phyloP scores from a whole-genome alignment of 1,140 invertebrate species.

The Amyelois transitella region DNA sequence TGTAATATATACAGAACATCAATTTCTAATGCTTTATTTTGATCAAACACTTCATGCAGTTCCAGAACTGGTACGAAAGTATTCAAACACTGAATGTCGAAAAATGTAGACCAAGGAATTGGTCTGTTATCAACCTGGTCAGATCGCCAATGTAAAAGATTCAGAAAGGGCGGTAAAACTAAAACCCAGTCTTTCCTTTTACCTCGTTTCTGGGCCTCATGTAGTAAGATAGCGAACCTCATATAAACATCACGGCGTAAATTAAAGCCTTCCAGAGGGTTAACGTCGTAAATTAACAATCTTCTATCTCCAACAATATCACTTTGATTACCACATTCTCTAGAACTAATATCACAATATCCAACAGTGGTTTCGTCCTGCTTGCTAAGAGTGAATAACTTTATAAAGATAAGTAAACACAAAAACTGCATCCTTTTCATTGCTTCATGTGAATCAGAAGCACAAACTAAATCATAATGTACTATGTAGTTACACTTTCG shows the following conservation, averaged over 20 bases:
- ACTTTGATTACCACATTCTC: slow-evolving; percentile 13
- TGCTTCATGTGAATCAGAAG: background rate
- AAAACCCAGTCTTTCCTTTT: slow-evolving; percentile 74
- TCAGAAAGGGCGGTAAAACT: slow-evolving; percentile 93
- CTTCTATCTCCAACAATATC: slow-evolving; percentile 10
- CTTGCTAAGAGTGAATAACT: slow-evolving; percentile 10
- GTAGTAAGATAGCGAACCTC: slow-evolving; percentile 88
- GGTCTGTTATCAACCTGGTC: slow-evolving; percentile 73
- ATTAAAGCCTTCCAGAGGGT: slow-evolving; percentile 97
- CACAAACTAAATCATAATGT: background rate
- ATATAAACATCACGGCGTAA: slow-evolving; percentile 96
- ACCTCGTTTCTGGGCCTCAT: slow-evolving; percentile 74
- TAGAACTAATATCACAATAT: slow-evolving; percentile 25
- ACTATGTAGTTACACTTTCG: background rate
- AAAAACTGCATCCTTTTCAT: background rate
- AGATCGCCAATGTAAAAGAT: slow-evolving; percentile 92
- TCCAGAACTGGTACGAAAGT: slow-evolving; percentile 91
- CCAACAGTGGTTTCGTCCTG: slow-evolving; percentile 8
- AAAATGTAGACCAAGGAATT: slow-evolving; percentile 88
- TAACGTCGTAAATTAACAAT: slow-evolving; percentile 91
- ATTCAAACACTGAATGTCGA: slow-evolving; percentile 87
- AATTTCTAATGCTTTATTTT: slow-evolving; percentile 66
- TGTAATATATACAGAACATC: slow-evolving; percentile 89
- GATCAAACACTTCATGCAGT: slow-evolving; percentile 85
- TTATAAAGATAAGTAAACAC: background rate